Evolutionary conservation across 2,888 invertebrate genomes (phyloP).

Genomic region (Tipula lateralis): DNA sequence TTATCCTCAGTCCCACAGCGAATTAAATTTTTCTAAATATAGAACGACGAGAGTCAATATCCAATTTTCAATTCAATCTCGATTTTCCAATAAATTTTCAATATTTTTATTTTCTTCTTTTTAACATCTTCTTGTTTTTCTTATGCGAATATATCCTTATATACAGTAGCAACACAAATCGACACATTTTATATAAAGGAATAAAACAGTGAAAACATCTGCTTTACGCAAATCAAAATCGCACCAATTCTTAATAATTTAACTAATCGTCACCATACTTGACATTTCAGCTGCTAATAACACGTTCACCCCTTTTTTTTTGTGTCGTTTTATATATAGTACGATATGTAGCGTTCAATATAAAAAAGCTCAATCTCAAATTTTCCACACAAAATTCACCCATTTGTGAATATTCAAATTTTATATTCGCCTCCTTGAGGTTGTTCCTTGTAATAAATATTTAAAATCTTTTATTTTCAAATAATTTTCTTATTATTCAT

Average conservation of each 20-base stretch:
- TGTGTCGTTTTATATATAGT: too few relatives aligned
- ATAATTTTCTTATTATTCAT: not conserved
- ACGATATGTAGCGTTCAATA: too few relatives aligned
- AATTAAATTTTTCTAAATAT: not conserved
- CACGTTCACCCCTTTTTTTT: not conserved
- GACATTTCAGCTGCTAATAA: not conserved
- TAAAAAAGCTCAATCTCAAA: not conserved
- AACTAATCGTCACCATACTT: not conserved
- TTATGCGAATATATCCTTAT: not conserved
- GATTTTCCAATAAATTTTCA: not conserved
- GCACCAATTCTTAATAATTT: not conserved
- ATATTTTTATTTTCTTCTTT: not conserved
- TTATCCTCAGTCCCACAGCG: not conserved
- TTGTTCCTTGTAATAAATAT: not conserved
- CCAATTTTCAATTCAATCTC: not conserved
- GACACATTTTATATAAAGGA: not conserved
- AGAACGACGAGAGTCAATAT: not conserved
- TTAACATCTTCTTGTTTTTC: not conserved
- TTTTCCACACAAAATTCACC: not conserved
- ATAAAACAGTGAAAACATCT: not conserved
- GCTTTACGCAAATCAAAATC: not conserved
- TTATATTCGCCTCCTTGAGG: not conserved
- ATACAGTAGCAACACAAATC: not conserved
- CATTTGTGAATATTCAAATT: not conserved
- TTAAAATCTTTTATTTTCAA: slow-evolving; percentile 11